These are phyloP conservation scores for Hormaphis cornu DNA, from an alignment of 1,140 invertebrate species.

Conservation along the genomic window DNA sequence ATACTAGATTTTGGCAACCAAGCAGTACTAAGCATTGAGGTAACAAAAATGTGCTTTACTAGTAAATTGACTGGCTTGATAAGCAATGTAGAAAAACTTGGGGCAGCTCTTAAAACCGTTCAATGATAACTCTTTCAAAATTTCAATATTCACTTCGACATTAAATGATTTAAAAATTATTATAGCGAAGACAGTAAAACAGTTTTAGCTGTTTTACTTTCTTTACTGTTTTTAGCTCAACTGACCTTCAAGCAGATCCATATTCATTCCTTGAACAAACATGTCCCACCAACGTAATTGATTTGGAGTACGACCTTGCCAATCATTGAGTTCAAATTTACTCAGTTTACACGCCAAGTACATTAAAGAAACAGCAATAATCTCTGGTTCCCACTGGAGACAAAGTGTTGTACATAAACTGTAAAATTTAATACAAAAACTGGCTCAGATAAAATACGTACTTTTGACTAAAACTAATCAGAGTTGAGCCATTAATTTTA, in stretches of 20 bases:
- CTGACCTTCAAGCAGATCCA: conserved; percentile 80
- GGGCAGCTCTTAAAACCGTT: too few species aligned
- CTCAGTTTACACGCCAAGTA: conserved; percentile 92
- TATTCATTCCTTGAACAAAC: conserved; percentile 91
- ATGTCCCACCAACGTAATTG: conserved; percentile 96
- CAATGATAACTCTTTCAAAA: too few species aligned
- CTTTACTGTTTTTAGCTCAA: too few species aligned
- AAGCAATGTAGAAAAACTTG: too few species aligned
- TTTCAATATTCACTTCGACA: too few species aligned
- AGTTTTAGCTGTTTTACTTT: too few species aligned
- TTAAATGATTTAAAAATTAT: too few species aligned
- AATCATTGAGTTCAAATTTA: conserved; percentile 90
- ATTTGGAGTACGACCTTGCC: conserved; percentile 69
- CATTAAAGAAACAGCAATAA: conserved; percentile 95
- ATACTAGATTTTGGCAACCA: too few species aligned
- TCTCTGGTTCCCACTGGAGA: conserved; percentile 98
- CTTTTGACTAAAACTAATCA: background rate
- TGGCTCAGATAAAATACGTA: background rate
- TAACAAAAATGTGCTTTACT: too few species aligned
- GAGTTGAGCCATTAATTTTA: background rate
- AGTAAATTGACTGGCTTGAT: too few species aligned
- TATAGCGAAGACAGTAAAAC: too few species aligned
- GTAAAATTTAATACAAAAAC: conserved; percentile 39
- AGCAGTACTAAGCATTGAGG: too few species aligned
- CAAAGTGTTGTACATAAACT: conserved; percentile 92